Percentiles rank a stretch among this genome's conserved stretches.
phyloP scores from a whole-genome alignment of 2,888 invertebrate species.

The Euproctis similis region DNA sequence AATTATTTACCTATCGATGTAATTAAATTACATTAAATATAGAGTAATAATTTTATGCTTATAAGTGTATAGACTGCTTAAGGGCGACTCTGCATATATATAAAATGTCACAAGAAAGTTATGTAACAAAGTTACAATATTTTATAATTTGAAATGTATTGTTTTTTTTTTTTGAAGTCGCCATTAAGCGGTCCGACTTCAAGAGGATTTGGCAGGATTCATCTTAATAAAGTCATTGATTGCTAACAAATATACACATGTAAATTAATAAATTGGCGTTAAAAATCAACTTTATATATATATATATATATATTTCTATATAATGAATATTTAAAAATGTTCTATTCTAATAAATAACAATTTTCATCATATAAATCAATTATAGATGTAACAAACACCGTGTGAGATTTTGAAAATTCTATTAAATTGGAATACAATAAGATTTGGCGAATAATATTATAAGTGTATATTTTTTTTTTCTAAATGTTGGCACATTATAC shows the following conservation, averaged over 20 bases:
- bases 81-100: no score
- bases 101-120: no score
- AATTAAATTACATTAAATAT: conserved; percentile 66
- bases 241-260: no score
- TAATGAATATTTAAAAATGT: conserved; percentile 39
- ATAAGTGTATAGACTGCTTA: no score
- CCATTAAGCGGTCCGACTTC: no score
- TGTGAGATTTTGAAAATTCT: conserved; percentile 33
- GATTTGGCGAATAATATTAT: conserved; percentile 44
- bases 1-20: conserved; percentile 61
- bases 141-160: no score
- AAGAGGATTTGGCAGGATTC: conserved; percentile 71
- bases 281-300: conserved; percentile 56
- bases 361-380: conserved; percentile 40
- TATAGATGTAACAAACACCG: conserved; percentile 36
- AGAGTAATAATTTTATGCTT: conserved; percentile 34
- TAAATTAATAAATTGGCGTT: no score
- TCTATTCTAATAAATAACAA: conserved; percentile 36
- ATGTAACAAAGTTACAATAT: no score
- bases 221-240: no score
- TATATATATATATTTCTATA: no score
- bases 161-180: no score
- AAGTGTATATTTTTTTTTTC: conserved; percentile 38
- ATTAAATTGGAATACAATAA: conserved; percentile 25
- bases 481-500: conserved; percentile 56